Base-by-base conservation (phyloP, 23 tunicate genomes). In the Corella eumyota region DNA sequence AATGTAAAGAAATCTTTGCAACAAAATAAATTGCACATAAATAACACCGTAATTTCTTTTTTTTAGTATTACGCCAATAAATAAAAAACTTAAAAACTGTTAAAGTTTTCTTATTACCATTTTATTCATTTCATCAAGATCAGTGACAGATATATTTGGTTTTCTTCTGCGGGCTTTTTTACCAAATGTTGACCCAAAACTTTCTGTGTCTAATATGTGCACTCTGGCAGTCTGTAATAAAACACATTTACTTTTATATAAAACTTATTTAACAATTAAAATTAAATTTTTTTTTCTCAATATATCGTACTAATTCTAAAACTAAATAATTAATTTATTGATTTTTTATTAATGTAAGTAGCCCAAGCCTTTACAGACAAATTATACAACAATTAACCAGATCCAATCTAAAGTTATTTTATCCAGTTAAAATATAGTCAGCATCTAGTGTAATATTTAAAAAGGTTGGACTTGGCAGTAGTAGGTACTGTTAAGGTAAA, bases 141-240 rank as follows among this genome's bases (percentile, higher is more conserved):
- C 88, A 0, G 67, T 36, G 25, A 65, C 81, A 3, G 72, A 33
- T 17, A 80, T 67, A 9, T 69, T 79, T 17, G 97, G 97, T 34
- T 68, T 49, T 65, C 81, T 90, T 29, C 97, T 60, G 21, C 68
- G 70, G 11, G 90, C 50, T 70, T 90, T 81, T 56, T 90, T 90
- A 3, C 90, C 91, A 65, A 90, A 90, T 5, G 91, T 81, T 11
- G 72, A 81, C 44, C 58, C 84, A 55, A 72, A 90, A 51, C 91
- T 80, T 70, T 90, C 90, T 4, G 97, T 90, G 30, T 90, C 91
- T 11, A 90, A 58, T 30, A 90, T 90, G 52, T 90, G 97, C 2
- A 77, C 77, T 35, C 84, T 53, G 34, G 90, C 75, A 50, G 66
- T 73, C 84, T 86, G 67, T 15, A 47, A 57, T n/a, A 34, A 54